Evolutionary conservation across 2,113 vertebrate species (phyloP), one percentile per base, ranked within the genome.

Genomic region (Scatophagus argus): DNA sequence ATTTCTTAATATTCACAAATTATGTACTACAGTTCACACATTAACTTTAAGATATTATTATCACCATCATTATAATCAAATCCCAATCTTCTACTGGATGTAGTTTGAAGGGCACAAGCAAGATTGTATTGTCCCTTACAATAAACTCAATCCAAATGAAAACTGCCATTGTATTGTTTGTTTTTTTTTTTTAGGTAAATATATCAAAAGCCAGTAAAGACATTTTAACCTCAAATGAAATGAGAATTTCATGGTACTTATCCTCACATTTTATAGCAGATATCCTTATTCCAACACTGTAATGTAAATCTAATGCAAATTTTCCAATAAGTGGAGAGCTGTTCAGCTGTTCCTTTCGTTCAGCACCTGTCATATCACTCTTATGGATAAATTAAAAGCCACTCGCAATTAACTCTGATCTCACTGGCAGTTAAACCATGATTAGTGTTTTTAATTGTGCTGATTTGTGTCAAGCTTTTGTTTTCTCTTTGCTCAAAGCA

Each of bases 61-160:
- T 62, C 34, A 49, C 29, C 10, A 14, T 66, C 39, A 68, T 83
- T 38, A 60, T 63, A n/a, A 78, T 67, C 44, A 52, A 64, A 73
- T 66, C 39, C 73, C 46, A 65, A 68, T 51, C 43, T 77, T 72
- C 72, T 56, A 62, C 75, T 81, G 54, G 49, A 83, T 86, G 58
- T 81, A 70, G 55, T 74, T 77, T 83, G 70, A 86, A 84, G 82
- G 79, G 64, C 77, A 84, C 82, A 83, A 56, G n/a, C 66, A 66
- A 55, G 76, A 88, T 63, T 90, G 88, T 86, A 76, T 84, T 85
- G 66, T 61, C 77, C 68, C 91, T 93, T 94, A 90, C 74, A 93
- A 93, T 93, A 95, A 94, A 95, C 68, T 87, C 87, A 82, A 81
- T 81, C 32, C 85, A 75, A 88, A 79, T 25, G 8, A 66, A 82